Percentiles rank a stretch among this genome's conserved stretches.
Evolutionary conservation across 64 coral and sea anemone species (phyloP).

Genomic region (Stichodactyla mertensii): DNA sequence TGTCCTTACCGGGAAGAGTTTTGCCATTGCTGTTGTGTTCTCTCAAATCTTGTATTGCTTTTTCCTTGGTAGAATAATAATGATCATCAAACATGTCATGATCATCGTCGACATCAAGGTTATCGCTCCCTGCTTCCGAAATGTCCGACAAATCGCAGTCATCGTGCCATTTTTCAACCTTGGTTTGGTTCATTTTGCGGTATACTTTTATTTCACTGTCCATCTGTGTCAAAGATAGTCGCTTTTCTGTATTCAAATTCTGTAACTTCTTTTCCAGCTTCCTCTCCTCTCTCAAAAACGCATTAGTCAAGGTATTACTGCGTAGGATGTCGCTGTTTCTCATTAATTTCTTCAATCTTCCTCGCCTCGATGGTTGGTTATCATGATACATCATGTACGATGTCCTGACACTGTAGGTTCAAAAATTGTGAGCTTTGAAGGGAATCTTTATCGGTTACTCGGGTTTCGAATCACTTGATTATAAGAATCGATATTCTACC

Average conservation of each 20-base stretch:
- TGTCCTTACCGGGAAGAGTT: not conserved
- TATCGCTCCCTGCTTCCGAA: not conserved
- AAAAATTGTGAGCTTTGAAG: no score
- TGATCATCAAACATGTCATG: no score
- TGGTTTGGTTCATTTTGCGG: not conserved
- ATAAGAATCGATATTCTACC: no score
- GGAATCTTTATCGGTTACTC: no score
- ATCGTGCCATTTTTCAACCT: not conserved
- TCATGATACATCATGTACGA: not conserved
- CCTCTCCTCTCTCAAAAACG: not conserved
- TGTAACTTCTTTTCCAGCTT: not conserved
- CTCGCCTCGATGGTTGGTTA: not conserved
- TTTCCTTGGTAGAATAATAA: not conserved
- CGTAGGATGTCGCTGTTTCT: not conserved
- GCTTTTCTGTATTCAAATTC: not conserved
- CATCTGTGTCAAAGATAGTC: not conserved
- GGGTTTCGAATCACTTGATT: no score
- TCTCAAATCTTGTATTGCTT: not conserved
- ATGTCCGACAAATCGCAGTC: not conserved
- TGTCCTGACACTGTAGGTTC: not conserved
- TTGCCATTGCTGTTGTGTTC: not conserved
- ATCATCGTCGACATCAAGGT: not conserved
- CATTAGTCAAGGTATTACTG: not conserved
- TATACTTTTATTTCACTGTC: constrained; percentile 1
- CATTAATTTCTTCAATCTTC: not conserved